Evolutionary conservation across 2,113 vertebrate species (phyloP).

Genomic region (Hyla sarda): DNA sequence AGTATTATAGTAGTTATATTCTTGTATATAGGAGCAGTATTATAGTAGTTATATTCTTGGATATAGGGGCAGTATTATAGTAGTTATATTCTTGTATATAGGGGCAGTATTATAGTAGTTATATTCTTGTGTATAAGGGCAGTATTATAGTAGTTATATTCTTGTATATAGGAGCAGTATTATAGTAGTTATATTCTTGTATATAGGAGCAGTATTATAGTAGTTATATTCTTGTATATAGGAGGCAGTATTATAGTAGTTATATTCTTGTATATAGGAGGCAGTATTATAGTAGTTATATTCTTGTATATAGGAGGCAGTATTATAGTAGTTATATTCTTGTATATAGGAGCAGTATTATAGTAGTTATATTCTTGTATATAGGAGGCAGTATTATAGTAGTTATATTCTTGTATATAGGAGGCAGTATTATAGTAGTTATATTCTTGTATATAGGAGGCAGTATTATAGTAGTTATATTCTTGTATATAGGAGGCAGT

Average conservation of each 20-base stretch:
- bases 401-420: background rate
- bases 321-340: background rate
- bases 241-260: background rate
- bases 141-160: background rate
- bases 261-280: background rate
- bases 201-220: background rate
- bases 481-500: background rate
- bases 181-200: background rate
- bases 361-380: background rate
- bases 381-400: background rate
- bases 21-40: background rate
- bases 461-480: slow-evolving; percentile 9
- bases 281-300: background rate
- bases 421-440: too few species aligned
- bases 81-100: background rate
- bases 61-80: background rate
- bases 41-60: background rate
- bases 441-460: background rate
- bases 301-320: background rate
- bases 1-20: background rate
- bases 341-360: background rate
- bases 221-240: background rate
- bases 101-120: background rate
- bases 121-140: background rate
- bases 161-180: background rate